Evolutionary conservation across 2,888 invertebrate species (phyloP).

Genomic region (Chironomus riparius): DNA sequence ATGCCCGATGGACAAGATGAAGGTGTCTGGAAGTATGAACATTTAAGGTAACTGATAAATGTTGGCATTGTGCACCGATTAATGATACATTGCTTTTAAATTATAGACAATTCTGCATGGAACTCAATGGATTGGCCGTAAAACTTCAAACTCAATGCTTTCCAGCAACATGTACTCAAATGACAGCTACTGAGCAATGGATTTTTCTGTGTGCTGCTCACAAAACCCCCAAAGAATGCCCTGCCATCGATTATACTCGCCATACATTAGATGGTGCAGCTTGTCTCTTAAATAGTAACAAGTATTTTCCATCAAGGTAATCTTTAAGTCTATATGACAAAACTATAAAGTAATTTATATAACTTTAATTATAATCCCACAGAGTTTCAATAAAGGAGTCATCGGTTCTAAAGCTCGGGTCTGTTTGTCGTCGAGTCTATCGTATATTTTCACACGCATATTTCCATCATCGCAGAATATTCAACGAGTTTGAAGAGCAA

Average conservation of each 20-base stretch:
- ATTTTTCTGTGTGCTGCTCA: slow-evolving; percentile 99
- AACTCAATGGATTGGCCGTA: slow-evolving; percentile 96
- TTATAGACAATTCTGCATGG: slow-evolving; percentile 95
- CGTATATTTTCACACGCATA: slow-evolving; percentile 99
- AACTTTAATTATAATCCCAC: slow-evolving; percentile 36
- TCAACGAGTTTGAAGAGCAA: slow-evolving; percentile 96
- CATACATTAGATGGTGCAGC: slow-evolving; percentile 99
- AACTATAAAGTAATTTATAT: no score
- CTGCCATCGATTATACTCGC: slow-evolving; percentile 97
- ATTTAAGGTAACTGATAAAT: slow-evolving; percentile 58
- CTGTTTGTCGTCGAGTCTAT: slow-evolving; percentile 96
- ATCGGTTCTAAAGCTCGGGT: slow-evolving; percentile 95
- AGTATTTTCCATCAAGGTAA: slow-evolving; percentile 98
- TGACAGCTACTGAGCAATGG: slow-evolving; percentile 99
- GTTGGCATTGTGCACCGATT: not conserved
- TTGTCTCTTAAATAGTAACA: slow-evolving; percentile 96
- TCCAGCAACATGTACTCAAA: slow-evolving; percentile 95
- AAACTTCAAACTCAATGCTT: slow-evolving; percentile 92
- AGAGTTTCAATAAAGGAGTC: slow-evolving; percentile 99
- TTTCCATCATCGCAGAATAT: slow-evolving; percentile 93
- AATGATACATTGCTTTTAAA: not conserved
- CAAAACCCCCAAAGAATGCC: slow-evolving; percentile 99
- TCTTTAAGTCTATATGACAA: no score
- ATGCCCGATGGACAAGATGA: slow-evolving; percentile 97
- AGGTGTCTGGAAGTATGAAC: slow-evolving; percentile 99